Conservation (phyloP, 2,888 invertebrate genomes). For the Cerastoderma edule region DNA sequence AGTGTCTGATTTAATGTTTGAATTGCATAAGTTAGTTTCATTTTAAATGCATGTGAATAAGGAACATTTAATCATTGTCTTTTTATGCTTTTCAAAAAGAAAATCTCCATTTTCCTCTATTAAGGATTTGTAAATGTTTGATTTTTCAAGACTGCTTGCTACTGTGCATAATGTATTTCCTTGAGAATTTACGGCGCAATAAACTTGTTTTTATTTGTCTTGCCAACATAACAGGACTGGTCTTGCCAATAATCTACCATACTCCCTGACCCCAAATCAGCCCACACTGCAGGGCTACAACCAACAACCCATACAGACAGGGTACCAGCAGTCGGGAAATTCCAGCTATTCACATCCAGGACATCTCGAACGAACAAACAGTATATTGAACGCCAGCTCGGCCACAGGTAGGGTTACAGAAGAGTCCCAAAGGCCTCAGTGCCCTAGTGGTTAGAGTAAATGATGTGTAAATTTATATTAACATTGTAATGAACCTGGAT, state of each 20-base stretch:
- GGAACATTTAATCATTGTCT: too few relatives aligned
- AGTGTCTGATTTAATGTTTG: too few relatives aligned
- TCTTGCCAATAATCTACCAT: constrained; percentile 55
- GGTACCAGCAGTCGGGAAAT: constrained; percentile 19
- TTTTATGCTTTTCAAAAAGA: too few relatives aligned
- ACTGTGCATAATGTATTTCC: too few relatives aligned
- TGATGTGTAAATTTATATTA: neutral
- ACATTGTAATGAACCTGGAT: too few relatives aligned
- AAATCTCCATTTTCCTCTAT: too few relatives aligned
- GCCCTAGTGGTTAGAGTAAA: constrained; percentile 10
- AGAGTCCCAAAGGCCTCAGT: neutral
- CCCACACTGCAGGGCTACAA: constrained; percentile 20
- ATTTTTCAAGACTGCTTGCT: too few relatives aligned
- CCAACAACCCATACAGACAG: constrained; percentile 17
- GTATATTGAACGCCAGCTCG: constrained; percentile 39
- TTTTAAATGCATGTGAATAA: too few relatives aligned
- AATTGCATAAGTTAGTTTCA: too few relatives aligned
- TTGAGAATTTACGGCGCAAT: too few relatives aligned
- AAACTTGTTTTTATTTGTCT: too few relatives aligned
- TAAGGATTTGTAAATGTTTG: too few relatives aligned
- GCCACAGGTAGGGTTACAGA: constrained; percentile 40
- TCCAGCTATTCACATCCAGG: neutral
- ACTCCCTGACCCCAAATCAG: constrained; percentile 43
- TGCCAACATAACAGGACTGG: constrained; percentile 37
- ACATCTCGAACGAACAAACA: constrained; percentile 7